phyloP scores from a whole-genome alignment of 2,113 vertebrate genomes.

The Pseudorasbora parva region DNA sequence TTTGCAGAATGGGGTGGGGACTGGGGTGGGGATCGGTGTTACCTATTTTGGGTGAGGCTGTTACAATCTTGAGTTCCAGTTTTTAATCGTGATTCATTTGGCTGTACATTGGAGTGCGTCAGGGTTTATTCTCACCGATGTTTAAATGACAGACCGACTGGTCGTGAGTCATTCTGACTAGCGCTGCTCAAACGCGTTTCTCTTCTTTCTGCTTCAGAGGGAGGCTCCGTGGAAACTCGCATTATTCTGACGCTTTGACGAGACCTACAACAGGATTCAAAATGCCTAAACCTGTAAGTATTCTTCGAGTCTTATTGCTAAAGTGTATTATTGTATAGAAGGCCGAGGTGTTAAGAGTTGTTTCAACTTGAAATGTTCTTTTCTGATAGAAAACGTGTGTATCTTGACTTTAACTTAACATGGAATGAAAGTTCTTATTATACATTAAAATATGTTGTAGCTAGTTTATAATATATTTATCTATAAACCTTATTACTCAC shows the following conservation, averaged over 20 bases:
- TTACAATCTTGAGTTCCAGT: slow-evolving; percentile 47
- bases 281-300: slow-evolving; percentile 88
- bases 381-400: not conserved
- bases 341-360: not conserved
- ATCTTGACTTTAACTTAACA: not conserved
- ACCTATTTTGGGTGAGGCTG: slow-evolving; percentile 66
- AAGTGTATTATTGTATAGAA: not conserved
- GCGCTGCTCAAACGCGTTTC: slow-evolving; percentile 72
- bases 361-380: not conserved
- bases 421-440: not conserved
- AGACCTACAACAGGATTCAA: slow-evolving; percentile 65
- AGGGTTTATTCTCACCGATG: slow-evolving; percentile 34
- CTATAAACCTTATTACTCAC: not conserved
- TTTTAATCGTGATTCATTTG: slow-evolving; percentile 69
- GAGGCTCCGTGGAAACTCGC: slow-evolving; percentile 43
- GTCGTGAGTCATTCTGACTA: slow-evolving; percentile 52
- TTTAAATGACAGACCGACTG: slow-evolving; percentile 57
- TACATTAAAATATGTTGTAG: not conserved
- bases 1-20: slow-evolving; percentile 65
- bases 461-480: not conserved
- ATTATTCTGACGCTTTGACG: slow-evolving; percentile 35
- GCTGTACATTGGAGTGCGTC: slow-evolving; percentile 44
- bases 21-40: slow-evolving; percentile 41
- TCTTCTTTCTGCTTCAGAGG: slow-evolving; percentile 67
- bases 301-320: not conserved